Conservation (phyloP, 2,113 vertebrate species). For the Scopus umbretta region DNA sequence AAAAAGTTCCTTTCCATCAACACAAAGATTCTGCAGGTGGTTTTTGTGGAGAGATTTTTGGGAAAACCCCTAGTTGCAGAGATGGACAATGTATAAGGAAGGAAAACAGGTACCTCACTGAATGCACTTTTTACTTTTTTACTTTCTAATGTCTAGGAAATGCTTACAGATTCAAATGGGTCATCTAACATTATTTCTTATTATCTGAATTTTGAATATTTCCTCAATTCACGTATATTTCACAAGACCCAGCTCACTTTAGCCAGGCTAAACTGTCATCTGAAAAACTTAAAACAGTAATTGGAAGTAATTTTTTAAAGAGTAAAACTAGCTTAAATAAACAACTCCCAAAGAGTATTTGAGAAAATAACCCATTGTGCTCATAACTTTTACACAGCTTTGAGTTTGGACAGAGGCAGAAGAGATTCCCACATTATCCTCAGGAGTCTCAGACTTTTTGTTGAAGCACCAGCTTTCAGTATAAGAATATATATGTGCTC, state of each 20-base stretch:
- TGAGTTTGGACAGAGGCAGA: not conserved
- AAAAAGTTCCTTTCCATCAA: not conserved
- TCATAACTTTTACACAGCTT: not conserved
- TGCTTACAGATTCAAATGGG: not conserved
- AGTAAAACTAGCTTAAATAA: not conserved
- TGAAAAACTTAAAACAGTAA: not conserved
- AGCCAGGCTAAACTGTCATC: fast-evolving
- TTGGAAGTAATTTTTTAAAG: not conserved
- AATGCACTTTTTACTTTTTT: not conserved
- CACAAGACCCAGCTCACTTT: not conserved
- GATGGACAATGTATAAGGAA: not conserved
- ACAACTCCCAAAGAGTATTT: not conserved
- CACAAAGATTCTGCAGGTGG: not conserved
- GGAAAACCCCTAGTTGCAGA: not conserved
- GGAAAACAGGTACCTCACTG: not conserved
- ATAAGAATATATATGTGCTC: not conserved
- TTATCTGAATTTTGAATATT: not conserved
- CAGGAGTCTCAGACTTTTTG: not conserved
- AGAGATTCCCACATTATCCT: not conserved
- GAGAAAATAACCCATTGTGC: not conserved
- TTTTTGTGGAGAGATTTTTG: not conserved
- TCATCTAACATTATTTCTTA: not conserved
- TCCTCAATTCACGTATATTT: not conserved
- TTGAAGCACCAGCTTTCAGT: not conserved
- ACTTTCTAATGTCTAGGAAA: not conserved